These are phyloP conservation scores for Anthrax anthrax DNA, from an alignment of 2,888 invertebrate species.

Conservation along the genomic window DNA sequence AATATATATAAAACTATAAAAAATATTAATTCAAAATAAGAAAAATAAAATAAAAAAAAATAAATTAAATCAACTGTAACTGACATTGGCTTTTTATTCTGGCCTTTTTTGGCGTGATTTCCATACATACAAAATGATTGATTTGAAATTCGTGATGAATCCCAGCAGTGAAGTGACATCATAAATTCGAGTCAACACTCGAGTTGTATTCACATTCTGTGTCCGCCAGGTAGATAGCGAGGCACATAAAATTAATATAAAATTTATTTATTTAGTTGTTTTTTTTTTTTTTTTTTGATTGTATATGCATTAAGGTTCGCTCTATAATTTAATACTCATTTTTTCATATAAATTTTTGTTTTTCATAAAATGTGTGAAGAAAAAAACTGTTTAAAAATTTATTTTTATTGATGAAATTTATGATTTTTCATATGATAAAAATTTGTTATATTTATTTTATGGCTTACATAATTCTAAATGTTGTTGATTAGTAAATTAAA, in stretches of 20 bases:
- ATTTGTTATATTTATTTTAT: too few relatives aligned
- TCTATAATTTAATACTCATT: too few relatives aligned
- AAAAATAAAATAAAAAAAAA: slow-evolving; percentile 6
- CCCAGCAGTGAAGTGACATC: slow-evolving; percentile 15
- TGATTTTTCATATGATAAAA: too few relatives aligned
- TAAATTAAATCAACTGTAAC: slow-evolving; percentile 11
- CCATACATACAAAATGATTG: neutral
- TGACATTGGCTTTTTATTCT: slow-evolving; percentile 17
- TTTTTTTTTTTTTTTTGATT: slow-evolving; percentile 3
- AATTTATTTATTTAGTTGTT: too few relatives aligned
- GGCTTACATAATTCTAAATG: too few relatives aligned
- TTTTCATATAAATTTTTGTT: too few relatives aligned
- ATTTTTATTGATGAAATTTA: too few relatives aligned
- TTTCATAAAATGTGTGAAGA: too few relatives aligned
- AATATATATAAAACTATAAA: too few relatives aligned
- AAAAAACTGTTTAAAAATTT: too few relatives aligned
- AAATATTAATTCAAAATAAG: slow-evolving; percentile 1
- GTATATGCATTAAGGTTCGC: too few relatives aligned
- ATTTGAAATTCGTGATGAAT: slow-evolving; percentile 7
- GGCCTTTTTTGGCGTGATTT: slow-evolving; percentile 7
- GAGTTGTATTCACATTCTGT: slow-evolving; percentile 13
- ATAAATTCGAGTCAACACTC: slow-evolving; percentile 14
- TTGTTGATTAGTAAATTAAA: too few relatives aligned
- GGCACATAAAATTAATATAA: slow-evolving; percentile 8
- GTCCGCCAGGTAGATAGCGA: slow-evolving; percentile 15